phyloP scores from a whole-genome alignment of 2,888 invertebrate genomes.

The Mythimna impura region DNA sequence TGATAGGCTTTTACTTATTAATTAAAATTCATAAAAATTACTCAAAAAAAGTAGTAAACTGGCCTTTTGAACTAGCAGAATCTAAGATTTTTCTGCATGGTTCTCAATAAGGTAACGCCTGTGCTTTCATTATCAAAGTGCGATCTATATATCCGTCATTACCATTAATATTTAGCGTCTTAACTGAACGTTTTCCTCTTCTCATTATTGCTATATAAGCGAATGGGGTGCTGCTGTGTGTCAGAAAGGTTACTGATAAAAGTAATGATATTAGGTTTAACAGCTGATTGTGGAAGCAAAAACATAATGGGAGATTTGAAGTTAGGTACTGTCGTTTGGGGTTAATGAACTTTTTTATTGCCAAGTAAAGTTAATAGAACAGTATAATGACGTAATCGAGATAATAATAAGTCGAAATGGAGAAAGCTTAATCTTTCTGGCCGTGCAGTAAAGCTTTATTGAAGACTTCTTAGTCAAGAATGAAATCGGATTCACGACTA shows the following conservation, averaged over 20 bases:
- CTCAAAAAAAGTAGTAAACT: background rate
- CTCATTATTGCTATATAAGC: conserved; percentile 17
- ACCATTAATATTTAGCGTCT: conserved; percentile 51
- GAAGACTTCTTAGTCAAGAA: background rate
- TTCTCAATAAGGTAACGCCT: conserved; percentile 18
- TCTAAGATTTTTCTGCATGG: conserved; percentile 14
- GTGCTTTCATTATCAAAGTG: conserved; percentile 33
- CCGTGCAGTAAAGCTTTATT: too few species aligned
- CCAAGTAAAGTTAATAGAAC: background rate
- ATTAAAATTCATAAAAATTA: background rate
- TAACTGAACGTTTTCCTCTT: conserved; percentile 8
- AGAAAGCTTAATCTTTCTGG: background rate
- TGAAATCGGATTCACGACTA: background rate
- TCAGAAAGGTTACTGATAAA: conserved; percentile 37
- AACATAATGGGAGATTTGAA: background rate
- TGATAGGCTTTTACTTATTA: background rate
- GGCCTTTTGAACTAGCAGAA: background rate
- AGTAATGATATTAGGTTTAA: conserved; percentile 17
- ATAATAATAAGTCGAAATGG: background rate
- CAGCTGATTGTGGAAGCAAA: conserved; percentile 14
- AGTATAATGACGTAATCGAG: background rate
- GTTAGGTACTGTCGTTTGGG: background rate
- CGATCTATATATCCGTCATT: conserved; percentile 37
- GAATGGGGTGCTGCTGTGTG: conserved; percentile 17
- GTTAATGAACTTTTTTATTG: conserved; percentile 22